These are phyloP conservation scores for Tribolium freemani DNA, from an alignment of 2,888 invertebrate genomes.

Conservation along the genomic window DNA sequence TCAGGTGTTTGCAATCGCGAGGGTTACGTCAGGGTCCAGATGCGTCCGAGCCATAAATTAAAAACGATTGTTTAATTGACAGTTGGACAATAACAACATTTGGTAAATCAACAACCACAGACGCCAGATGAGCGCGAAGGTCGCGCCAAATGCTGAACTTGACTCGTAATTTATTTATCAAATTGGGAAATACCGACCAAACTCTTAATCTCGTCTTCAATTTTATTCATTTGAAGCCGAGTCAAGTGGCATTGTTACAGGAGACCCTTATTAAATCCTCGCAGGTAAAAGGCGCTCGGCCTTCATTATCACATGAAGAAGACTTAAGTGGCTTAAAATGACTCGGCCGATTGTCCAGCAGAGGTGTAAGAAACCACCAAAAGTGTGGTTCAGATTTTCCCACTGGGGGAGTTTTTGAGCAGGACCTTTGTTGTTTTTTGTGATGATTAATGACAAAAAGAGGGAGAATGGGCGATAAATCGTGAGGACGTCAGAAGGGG, in stretches of 20 bases:
- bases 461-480: neutral
- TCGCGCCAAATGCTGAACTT: constrained; percentile 4
- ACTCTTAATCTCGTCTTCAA: neutral
- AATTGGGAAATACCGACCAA: constrained; percentile 6
- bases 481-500: neutral
- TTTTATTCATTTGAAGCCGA: neutral
- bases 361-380: neutral
- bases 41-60: neutral
- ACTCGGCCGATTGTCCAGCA: neutral
- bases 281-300: constrained; percentile 1
- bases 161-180: constrained; percentile 17
- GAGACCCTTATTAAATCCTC: neutral
- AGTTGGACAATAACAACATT: constrained; percentile 6
- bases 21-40: neutral
- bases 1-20: neutral
- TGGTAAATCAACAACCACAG: constrained; percentile 9
- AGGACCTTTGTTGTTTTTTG: neutral
- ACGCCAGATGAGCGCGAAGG: constrained; percentile 14
- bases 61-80: constrained; percentile 2
- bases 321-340: constrained; percentile 15
- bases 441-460: neutral
- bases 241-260: neutral
- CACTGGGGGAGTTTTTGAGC: neutral
- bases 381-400: neutral
- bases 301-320: constrained; percentile 23